Evolutionary conservation across 2,113 vertebrate species (phyloP).

Genomic region (Sula dactylatra): DNA sequence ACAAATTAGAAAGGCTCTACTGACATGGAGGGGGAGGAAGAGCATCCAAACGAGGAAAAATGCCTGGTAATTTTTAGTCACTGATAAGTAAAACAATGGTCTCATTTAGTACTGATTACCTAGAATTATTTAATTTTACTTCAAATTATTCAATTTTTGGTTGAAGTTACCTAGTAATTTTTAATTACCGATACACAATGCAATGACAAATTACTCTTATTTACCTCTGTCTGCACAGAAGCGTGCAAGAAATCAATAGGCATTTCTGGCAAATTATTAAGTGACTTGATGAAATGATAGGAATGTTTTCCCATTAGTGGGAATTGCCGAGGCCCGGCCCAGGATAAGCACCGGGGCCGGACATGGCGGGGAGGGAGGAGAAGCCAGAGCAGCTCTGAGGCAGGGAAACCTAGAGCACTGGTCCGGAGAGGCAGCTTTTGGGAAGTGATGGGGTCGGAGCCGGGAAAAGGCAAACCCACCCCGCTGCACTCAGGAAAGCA

Average conservation of each 20-base stretch:
- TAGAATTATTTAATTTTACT: constrained; percentile 63
- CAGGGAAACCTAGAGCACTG: not conserved
- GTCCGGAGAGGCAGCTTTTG: not conserved
- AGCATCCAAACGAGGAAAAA: constrained; percentile 44
- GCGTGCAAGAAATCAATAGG: constrained; percentile 58
- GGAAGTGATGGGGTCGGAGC: not conserved
- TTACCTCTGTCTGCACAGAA: constrained; percentile 58
- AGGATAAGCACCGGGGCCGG: not conserved
- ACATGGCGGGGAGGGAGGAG: not conserved
- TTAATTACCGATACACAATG: constrained; percentile 64
- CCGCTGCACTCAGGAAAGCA: not conserved
- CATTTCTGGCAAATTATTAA: constrained; percentile 51
- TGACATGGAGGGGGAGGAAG: constrained; percentile 10
- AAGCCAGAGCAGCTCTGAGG: not conserved
- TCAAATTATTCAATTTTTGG: constrained; percentile 59
- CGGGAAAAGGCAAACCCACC: not conserved
- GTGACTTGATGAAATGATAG: not conserved
- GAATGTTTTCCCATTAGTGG: not conserved
- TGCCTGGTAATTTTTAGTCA: constrained; percentile 62
- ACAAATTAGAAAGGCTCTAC: constrained; percentile 64
- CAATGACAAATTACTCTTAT: constrained; percentile 63
- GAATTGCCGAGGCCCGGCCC: not conserved
- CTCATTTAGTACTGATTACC: constrained; percentile 56
- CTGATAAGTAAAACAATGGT: constrained; percentile 68
- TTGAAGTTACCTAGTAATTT: constrained; percentile 70